phyloP scores from a whole-genome alignment of 2,797 vertebrate species.

The Mus caroli region DNA sequence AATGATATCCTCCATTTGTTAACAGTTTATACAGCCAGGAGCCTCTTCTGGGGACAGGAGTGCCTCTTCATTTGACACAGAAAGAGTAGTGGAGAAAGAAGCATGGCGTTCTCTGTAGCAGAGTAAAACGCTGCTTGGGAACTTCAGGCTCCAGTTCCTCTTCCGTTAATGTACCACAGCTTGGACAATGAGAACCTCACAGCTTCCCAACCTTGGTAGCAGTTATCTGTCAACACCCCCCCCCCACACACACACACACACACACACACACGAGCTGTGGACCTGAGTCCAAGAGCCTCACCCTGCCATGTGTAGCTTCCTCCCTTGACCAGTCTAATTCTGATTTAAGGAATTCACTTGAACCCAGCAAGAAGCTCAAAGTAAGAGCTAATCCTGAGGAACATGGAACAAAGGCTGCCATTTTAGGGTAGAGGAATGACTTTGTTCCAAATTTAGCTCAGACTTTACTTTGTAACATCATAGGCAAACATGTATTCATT shows the following conservation, averaged over 20 bases:
- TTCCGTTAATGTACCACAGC: neutral
- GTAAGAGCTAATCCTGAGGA: neutral
- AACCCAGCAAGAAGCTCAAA: neutral
- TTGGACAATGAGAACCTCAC: neutral
- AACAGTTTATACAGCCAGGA: neutral
- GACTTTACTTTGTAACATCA: neutral
- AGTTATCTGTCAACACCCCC: no score
- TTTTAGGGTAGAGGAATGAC: neutral
- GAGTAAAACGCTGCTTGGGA: no score
- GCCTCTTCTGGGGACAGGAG: neutral
- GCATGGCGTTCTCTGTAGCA: neutral
- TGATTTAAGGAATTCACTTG: neutral
- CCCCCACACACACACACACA: no score
- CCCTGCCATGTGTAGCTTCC: neutral
- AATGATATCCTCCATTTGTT: conserved; percentile 2
- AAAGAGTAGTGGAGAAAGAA: neutral
- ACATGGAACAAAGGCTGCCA: neutral
- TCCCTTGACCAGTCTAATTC: neutral
- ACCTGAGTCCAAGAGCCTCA: neutral
- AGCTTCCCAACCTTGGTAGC: neutral
- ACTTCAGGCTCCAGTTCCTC: neutral
- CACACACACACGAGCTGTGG: neutral
- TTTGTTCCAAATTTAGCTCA: conserved; percentile 30
- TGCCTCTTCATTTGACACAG: neutral
- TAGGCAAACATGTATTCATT: conserved; percentile 8